Evolutionary conservation across 2,797 vertebrate genomes (phyloP).

Genomic region (Microhierax caerulescens): DNA sequence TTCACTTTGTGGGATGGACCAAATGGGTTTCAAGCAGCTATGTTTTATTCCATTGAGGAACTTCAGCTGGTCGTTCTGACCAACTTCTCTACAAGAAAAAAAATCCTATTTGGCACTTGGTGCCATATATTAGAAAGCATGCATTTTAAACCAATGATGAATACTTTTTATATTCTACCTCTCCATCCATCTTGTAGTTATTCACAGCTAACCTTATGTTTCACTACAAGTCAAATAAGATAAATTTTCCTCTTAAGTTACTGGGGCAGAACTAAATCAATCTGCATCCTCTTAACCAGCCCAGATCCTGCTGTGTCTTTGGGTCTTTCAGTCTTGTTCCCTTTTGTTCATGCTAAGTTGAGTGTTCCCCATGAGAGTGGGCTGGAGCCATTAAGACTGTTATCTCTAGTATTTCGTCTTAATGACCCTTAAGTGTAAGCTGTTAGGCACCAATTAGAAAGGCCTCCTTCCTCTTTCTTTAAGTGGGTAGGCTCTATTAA

Average conservation of each 20-base stretch:
- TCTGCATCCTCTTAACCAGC: neutral
- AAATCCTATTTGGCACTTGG: neutral
- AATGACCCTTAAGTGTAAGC: slow-evolving; percentile 57
- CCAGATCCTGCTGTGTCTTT: slow-evolving; percentile 12
- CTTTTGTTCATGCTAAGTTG: slow-evolving; percentile 39
- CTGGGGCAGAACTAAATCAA: slow-evolving; percentile 39
- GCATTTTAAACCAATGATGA: neutral
- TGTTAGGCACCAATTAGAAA: slow-evolving; percentile 63
- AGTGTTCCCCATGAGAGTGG: slow-evolving; percentile 41
- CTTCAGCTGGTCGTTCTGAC: neutral
- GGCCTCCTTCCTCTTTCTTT: slow-evolving; percentile 47
- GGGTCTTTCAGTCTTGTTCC: neutral
- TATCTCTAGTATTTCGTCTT: slow-evolving; percentile 43
- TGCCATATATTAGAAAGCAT: neutral
- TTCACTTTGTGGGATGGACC: neutral
- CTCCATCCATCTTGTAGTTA: neutral
- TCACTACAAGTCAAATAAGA: neutral
- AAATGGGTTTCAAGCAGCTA: neutral
- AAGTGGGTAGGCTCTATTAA: slow-evolving; percentile 55
- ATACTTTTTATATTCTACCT: neutral
- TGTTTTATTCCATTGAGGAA: neutral
- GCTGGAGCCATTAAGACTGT: slow-evolving; percentile 57
- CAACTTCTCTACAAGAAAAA: neutral
- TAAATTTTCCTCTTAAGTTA: neutral
- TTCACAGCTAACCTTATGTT: neutral